A percentile compares a stretch with the other conserved stretches of the same genome.
Evolutionary conservation across 2,888 invertebrate genomes (phyloP).

Genomic region (Cryptus viduatorius): DNA sequence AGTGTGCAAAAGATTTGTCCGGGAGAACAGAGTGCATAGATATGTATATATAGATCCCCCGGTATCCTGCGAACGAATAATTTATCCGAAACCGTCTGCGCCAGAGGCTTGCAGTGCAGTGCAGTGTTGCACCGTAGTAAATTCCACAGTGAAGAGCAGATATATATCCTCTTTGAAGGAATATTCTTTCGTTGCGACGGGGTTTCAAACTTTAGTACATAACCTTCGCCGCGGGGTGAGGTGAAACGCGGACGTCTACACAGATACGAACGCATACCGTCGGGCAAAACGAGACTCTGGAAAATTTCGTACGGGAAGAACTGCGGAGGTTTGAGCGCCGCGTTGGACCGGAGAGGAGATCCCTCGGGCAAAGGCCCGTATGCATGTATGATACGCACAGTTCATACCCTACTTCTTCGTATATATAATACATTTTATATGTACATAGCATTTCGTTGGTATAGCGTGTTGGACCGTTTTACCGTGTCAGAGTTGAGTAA

Average conservation of each 20-base stretch:
- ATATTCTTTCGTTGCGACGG: constrained; percentile 35
- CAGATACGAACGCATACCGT: background rate
- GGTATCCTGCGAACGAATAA: constrained; percentile 9
- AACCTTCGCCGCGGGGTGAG: background rate
- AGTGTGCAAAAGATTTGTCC: background rate
- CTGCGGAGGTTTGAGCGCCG: constrained; percentile 22
- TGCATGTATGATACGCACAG: constrained; percentile 55
- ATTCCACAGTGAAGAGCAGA: constrained; percentile 24
- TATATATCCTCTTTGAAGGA: constrained; percentile 17
- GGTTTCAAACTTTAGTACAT: constrained; percentile 37
- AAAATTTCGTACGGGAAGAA: constrained; percentile 40
- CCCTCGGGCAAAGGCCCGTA: constrained; percentile 57
- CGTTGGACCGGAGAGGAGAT: constrained; percentile 24
- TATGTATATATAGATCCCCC: background rate
- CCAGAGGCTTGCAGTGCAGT: background rate
- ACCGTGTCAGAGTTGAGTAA: constrained; percentile 47
- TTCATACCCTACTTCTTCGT: constrained; percentile 5
- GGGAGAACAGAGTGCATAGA: background rate
- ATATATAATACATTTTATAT: constrained; percentile 22
- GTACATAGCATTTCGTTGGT: constrained; percentile 20
- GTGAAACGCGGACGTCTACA: background rate
- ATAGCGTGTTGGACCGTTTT: constrained; percentile 50
- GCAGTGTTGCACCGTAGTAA: background rate
- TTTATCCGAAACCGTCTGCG: constrained; percentile 24
- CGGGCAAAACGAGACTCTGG: constrained; percentile 32